Evolutionary conservation across 2,113 vertebrate species (phyloP).

Genomic region (Athene noctua): DNA sequence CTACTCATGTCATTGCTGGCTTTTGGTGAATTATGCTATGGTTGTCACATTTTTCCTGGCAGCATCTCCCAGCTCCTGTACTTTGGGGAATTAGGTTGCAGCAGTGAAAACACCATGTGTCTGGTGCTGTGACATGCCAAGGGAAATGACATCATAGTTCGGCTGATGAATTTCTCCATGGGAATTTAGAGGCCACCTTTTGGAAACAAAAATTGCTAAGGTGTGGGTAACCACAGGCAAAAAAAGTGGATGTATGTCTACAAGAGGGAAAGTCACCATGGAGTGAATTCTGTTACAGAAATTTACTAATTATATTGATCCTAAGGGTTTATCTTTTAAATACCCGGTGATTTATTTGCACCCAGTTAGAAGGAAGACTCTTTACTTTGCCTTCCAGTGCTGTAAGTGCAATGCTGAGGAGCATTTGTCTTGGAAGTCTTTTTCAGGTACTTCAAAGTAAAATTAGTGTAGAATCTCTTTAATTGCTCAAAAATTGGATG

Average conservation of each 20-base stretch:
- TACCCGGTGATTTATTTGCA: not conserved
- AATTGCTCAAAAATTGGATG: not conserved
- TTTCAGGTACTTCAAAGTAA: not conserved
- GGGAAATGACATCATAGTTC: slow-evolving; percentile 55
- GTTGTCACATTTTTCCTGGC: slow-evolving; percentile 52
- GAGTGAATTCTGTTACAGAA: not conserved
- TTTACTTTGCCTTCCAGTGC: not conserved
- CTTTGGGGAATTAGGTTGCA: slow-evolving; percentile 21
- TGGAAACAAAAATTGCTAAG: slow-evolving; percentile 32
- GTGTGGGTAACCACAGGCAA: not conserved
- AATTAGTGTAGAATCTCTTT: not conserved
- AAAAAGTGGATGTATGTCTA: not conserved
- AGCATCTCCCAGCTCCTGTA: not conserved
- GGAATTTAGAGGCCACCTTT: slow-evolving; percentile 38
- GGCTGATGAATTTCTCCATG: slow-evolving; percentile 31
- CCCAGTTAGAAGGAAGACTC: not conserved
- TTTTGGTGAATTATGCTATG: not conserved
- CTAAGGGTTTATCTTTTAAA: not conserved
- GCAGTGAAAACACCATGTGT: slow-evolving; percentile 26
- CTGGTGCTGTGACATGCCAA: slow-evolving; percentile 32
- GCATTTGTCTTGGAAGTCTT: not conserved
- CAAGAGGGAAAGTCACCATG: not conserved
- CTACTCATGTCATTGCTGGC: not conserved
- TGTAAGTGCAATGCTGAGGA: not conserved
- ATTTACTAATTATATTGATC: not conserved